Evolutionary conservation across 2,113 vertebrate species (phyloP).

Genomic region (Protobothrops flavoviridis): DNA sequence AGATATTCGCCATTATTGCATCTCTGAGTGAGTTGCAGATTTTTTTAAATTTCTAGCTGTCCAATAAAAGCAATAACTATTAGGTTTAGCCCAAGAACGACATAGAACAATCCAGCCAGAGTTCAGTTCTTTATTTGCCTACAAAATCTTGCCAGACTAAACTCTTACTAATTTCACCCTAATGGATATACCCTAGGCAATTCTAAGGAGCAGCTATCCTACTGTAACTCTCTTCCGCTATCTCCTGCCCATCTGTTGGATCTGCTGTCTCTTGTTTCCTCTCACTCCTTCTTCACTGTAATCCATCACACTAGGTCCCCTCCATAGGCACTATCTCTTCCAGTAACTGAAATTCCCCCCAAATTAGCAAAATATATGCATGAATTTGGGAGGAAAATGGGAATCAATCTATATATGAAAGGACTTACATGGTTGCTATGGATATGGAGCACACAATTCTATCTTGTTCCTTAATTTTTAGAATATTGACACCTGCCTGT

Average conservation of each 20-base stretch:
- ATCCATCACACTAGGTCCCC: background rate
- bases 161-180: background rate
- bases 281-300: background rate
- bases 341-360: background rate
- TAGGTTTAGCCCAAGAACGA: background rate
- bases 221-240: background rate
- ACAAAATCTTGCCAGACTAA: background rate
- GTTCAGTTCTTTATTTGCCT: background rate
- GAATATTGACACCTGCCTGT: background rate
- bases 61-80: background rate
- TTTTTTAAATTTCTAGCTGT: background rate
- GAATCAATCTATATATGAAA: background rate
- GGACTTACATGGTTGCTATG: background rate
- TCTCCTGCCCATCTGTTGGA: background rate
- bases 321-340: background rate
- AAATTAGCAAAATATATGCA: background rate
- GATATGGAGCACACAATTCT: background rate
- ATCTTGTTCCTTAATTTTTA: background rate
- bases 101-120: background rate
- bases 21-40: background rate
- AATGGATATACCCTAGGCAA: background rate
- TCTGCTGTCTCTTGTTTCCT: background rate
- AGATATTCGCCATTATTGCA: no score
- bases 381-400: background rate
- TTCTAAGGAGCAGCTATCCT: background rate